Base-by-base conservation (phyloP, 2,113 vertebrate species). In the Sceloporus undulatus region DNA sequence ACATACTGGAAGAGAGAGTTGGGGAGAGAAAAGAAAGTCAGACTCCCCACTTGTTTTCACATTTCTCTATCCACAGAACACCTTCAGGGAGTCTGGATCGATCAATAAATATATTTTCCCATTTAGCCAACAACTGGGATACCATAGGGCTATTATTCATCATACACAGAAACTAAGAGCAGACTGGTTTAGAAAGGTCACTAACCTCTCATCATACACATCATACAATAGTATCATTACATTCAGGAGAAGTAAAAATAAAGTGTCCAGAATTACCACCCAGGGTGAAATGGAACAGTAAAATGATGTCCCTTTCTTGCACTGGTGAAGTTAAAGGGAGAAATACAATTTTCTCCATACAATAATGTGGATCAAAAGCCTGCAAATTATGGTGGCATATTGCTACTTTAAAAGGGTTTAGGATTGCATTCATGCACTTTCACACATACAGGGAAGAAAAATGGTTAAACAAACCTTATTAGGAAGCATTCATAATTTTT, bases 251-350 rank as follows among this genome's bases (percentile, higher is more conserved):
- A 92, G 79, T 59, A 65, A 65, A 27, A n/a, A 74, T 79, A 91
- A 79, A 83, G 56, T 86, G 71, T 77, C 76, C 18, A 6, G 86
- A 93, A 95, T 90, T 89, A 92, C 40, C 93, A 81, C 82, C 89
- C 88, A 65, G 71, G 73, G 86, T 90, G 89, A 93, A 93, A 93
- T 78, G 66, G 85, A 93, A 90, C 6, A 40, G 81, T 83, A 89
- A 92, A 93, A 81, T 76, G 0, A 0, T 18, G 42, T 62, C 71
- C 74, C 34, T 91, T 92, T 81, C 78, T 93, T 90, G 52, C 70
- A 88, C 77, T 29, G 52, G 40, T 38, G 38, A 92, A 95, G 93
- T 74, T 82, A 88, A 88, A 88, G 87, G 79, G 34, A 19, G 87
- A 92, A 91, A 91, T 1, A 88, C 16, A 66, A 16, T 74, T 27